phyloP scores from a whole-genome alignment of 2,797 vertebrate species.

The Fistularia commersonii region DNA sequence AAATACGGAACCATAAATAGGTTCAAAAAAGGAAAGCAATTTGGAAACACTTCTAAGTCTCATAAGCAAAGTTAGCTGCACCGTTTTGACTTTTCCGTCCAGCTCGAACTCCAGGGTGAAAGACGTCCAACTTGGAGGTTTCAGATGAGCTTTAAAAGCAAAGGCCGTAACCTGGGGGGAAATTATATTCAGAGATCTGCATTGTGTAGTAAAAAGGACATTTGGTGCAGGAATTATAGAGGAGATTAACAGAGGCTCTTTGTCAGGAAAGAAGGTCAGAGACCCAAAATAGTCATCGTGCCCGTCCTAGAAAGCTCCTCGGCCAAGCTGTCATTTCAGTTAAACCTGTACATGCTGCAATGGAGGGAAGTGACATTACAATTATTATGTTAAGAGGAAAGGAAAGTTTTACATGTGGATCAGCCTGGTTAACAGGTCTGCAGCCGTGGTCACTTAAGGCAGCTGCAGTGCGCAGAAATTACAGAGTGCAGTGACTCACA shows the following conservation, averaged over 20 bases:
- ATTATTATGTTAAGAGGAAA: conserved; percentile 67
- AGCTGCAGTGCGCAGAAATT: conserved; percentile 67
- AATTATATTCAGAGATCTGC: conserved; percentile 54
- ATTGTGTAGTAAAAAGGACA: conserved; percentile 46
- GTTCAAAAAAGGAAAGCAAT: conserved; percentile 48
- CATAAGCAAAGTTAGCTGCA: conserved; percentile 29
- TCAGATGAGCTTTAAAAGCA: conserved; percentile 29
- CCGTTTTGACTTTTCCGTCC: conserved; percentile 33
- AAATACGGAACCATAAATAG: conserved; percentile 70
- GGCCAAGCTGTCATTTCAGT: conserved; percentile 60
- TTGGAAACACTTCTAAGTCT: conserved; percentile 56
- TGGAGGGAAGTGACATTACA: conserved; percentile 67
- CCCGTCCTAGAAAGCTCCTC: conserved; percentile 57
- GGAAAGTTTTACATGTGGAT: conserved; percentile 75
- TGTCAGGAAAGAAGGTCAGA: conserved; percentile 65
- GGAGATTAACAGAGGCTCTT: conserved; percentile 59
- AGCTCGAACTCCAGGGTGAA: conserved; percentile 19
- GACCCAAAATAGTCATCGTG: conserved; percentile 62
- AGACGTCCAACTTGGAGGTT: conserved; percentile 28
- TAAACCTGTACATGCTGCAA: conserved; percentile 61
- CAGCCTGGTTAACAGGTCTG: conserved; percentile 65
- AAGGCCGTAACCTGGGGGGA: conserved; percentile 43
- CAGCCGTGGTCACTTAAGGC: conserved; percentile 66
- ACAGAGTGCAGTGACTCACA: conserved; percentile 68
- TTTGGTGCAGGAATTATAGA: conserved; percentile 50